These are phyloP conservation scores for Orthonyx spaldingii DNA, from an alignment of 2,113 vertebrate genomes.

Conservation along the genomic window DNA sequence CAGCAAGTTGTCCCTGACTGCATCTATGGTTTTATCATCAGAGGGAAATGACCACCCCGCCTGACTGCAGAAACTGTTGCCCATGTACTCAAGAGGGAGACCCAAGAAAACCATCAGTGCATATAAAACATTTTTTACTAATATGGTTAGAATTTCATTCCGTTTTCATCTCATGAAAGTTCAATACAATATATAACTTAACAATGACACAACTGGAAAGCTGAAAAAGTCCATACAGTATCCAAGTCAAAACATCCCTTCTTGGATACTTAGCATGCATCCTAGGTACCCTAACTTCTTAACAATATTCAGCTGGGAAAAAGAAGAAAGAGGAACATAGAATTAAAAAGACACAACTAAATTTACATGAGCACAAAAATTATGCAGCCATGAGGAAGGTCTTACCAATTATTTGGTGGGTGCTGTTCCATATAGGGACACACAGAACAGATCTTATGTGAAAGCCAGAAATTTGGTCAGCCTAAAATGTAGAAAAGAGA, in stretches of 20 bases:
- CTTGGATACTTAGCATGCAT: conserved; percentile 12
- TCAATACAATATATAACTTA: not conserved
- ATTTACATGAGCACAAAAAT: not conserved
- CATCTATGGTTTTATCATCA: not conserved
- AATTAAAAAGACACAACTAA: not conserved
- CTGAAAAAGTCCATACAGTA: not conserved
- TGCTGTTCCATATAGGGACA: conserved; percentile 98
- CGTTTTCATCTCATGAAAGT: not conserved
- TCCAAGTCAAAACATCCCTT: conserved; percentile 13
- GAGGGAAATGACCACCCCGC: not conserved
- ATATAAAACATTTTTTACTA: not conserved
- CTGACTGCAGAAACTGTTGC: not conserved
- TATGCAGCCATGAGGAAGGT: not conserved
- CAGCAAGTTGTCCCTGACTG: not conserved
- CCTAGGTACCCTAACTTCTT: not conserved
- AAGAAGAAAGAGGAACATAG: not conserved
- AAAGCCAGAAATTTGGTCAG: conserved; percentile 96
- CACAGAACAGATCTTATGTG: conserved; percentile 97
- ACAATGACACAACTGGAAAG: not conserved
- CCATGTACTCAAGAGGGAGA: not conserved
- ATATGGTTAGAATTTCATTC: not conserved
- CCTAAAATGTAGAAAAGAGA: conserved; percentile 75
- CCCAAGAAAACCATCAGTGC: not conserved
- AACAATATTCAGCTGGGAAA: not conserved
- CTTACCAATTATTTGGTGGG: conserved; percentile 98